Conservation (phyloP, 2,113 vertebrate species). For the Falco punctatus region DNA sequence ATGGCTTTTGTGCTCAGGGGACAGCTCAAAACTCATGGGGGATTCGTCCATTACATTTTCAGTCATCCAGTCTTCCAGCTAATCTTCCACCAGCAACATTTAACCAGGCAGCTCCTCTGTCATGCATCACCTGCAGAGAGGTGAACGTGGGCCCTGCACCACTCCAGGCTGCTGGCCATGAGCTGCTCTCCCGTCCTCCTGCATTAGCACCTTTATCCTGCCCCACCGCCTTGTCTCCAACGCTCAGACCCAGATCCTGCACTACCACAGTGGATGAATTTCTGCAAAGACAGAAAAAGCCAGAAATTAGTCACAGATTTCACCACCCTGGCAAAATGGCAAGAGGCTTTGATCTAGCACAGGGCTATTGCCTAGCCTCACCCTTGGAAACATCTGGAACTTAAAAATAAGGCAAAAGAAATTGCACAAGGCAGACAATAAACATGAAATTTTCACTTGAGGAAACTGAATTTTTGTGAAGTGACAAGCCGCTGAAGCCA, state of each 20-base stretch:
- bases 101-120: neutral
- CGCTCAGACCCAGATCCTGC: neutral
- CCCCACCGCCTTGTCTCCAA: neutral
- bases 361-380: neutral
- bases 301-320: neutral
- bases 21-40: neutral
- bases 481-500: neutral
- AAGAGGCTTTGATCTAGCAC: neutral
- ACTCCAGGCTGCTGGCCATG: rapidly evolving
- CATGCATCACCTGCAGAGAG: neutral
- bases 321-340: neutral
- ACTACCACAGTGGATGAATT: neutral
- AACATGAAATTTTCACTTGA: neutral
- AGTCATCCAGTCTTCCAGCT: neutral
- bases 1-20: neutral
- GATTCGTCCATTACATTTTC: neutral
- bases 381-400: neutral
- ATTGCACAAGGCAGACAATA: neutral
- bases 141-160: neutral
- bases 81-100: neutral
- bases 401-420: neutral
- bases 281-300: neutral
- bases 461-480: neutral
- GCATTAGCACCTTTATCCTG: neutral
- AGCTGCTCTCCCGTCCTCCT: neutral